phyloP scores from a whole-genome alignment of 2,797 vertebrate genomes.

The Austrolebias charrua region DNA sequence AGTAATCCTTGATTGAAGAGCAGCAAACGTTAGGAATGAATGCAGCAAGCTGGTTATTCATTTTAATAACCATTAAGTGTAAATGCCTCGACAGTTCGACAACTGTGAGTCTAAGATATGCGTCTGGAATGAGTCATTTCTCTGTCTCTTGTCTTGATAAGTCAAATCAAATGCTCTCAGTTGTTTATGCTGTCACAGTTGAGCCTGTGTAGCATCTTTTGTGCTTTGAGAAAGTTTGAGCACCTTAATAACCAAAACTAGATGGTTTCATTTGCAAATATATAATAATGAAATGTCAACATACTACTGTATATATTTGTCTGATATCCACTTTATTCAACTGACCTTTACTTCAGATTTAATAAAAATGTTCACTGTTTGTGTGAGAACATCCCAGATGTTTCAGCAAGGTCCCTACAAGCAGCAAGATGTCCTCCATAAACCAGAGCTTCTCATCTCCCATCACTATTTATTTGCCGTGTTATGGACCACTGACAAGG shows the following conservation, averaged over 20 bases:
- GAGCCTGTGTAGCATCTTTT: slow-evolving; percentile 21
- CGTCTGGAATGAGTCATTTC: slow-evolving; percentile 36
- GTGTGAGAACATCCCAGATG: slow-evolving; percentile 5
- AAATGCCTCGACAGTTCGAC: slow-evolving; percentile 44
- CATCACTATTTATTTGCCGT: slow-evolving; percentile 29
- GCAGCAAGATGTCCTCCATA: slow-evolving; percentile 16
- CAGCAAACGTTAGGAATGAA: slow-evolving; percentile 25
- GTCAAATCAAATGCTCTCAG: slow-evolving; percentile 17
- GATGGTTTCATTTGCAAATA: background rate
- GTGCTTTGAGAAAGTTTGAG: background rate
- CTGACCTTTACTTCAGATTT: slow-evolving; percentile 9
- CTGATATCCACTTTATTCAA: background rate
- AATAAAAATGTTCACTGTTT: slow-evolving; percentile 11
- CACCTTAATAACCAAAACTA: slow-evolving; percentile 5
- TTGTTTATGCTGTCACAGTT: slow-evolving; percentile 32
- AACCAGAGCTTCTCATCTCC: slow-evolving; percentile 20
- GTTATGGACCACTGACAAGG: slow-evolving; percentile 48
- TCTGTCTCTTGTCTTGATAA: slow-evolving; percentile 27
- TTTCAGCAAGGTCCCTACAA: slow-evolving; percentile 11
- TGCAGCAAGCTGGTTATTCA: slow-evolving; percentile 31
- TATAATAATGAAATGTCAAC: background rate
- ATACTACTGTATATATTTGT: background rate
- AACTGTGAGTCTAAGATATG: slow-evolving; percentile 44
- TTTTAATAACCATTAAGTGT: slow-evolving; percentile 36
- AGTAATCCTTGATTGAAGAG: slow-evolving; percentile 35